A percentile compares a stretch with the other conserved stretches of the same genome.
phyloP scores from a whole-genome alignment of 2,888 invertebrate genomes.

The Aromia moschata region DNA sequence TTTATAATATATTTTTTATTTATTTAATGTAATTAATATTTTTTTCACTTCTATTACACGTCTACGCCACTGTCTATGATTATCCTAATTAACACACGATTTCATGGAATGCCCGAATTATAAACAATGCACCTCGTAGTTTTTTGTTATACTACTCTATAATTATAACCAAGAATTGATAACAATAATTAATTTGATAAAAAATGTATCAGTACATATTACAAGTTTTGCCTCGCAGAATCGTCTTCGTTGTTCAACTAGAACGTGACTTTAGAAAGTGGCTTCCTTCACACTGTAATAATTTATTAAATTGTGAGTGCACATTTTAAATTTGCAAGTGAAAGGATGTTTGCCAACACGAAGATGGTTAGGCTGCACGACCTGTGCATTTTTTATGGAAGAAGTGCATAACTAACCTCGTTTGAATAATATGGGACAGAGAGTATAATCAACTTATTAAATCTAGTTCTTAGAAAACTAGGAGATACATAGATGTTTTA shows the following conservation, averaged over 20 bases:
- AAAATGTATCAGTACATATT: background rate
- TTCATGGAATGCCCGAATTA: no score
- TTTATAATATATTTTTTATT: no score
- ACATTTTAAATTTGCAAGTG: conserved; percentile 20
- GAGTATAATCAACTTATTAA: background rate
- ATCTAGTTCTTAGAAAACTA: no score
- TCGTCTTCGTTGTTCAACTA: conserved; percentile 1
- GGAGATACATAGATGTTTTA: no score
- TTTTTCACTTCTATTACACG: no score
- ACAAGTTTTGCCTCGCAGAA: background rate
- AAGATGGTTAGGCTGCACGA: background rate
- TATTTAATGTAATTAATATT: no score
- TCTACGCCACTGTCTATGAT: no score
- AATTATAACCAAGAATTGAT: no score
- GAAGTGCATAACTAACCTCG: background rate
- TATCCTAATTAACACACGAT: no score
- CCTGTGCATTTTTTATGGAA: background rate
- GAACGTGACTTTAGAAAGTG: conserved; percentile 15
- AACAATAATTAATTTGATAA: background rate
- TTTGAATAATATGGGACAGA: no score
- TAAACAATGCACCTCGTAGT: no score
- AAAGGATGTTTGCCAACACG: conserved; percentile 23
- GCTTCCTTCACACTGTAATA: conserved; percentile 4
- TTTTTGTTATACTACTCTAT: no score
- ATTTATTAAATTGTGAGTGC: conserved; percentile 12